A percentile compares a stretch with the other conserved stretches of the same genome.
Evolutionary conservation across 2,888 invertebrate genomes (phyloP).

Genomic region (Pollenia labialis): DNA sequence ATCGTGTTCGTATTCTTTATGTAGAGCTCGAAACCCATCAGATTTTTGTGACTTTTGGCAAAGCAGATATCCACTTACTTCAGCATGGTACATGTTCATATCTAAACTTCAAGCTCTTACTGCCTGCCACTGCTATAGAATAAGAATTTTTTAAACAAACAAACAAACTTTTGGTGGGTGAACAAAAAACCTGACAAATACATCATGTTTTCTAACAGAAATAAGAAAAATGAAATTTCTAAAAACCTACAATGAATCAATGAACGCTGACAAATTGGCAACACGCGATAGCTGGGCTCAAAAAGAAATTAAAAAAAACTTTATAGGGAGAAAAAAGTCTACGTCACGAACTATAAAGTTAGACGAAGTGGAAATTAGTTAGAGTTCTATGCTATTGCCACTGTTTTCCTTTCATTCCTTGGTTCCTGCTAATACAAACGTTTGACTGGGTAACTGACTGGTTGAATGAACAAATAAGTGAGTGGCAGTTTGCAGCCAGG

Average conservation of each 20-base stretch:
- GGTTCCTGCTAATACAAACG: slow-evolving; percentile 4
- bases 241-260: slow-evolving; percentile 73
- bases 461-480: slow-evolving; percentile 21
- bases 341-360: slow-evolving; percentile 72
- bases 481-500: slow-evolving; percentile 29
- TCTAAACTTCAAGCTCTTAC: too few relatives aligned
- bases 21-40: too few relatives aligned
- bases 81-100: too few relatives aligned
- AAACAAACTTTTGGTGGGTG: slow-evolving; percentile 49
- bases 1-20: too few relatives aligned
- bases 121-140: too few relatives aligned
- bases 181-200: slow-evolving; percentile 67
- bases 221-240: not conserved
- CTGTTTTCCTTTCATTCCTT: not conserved
- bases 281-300: slow-evolving; percentile 79
- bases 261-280: slow-evolving; percentile 83
- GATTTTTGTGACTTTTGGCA: too few relatives aligned
- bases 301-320: slow-evolving; percentile 47
- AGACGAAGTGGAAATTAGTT: slow-evolving; percentile 69
- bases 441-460: slow-evolving; percentile 13
- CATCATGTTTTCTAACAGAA: slow-evolving; percentile 69
- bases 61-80: too few relatives aligned
- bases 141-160: slow-evolving; percentile 2
- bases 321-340: slow-evolving; percentile 43
- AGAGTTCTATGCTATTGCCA: slow-evolving; percentile 51